A percentile compares a stretch with the other conserved stretches of the same genome.
Evolutionary conservation across 35 echinoderm and acorn worm genomes (phyloP).

Genomic region (Lytechinus variegatus): DNA sequence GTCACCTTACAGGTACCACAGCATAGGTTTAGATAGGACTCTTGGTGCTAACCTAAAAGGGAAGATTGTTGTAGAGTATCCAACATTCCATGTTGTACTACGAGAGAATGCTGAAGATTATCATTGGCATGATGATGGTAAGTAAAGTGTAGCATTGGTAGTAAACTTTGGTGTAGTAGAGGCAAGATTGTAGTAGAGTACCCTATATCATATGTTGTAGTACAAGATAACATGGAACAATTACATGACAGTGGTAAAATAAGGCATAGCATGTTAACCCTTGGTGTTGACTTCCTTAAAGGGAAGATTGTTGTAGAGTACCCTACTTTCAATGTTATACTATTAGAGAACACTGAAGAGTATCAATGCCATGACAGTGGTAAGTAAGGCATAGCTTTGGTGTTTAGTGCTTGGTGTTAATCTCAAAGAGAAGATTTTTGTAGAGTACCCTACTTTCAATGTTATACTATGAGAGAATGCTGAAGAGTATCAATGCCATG

Average conservation of each 20-base stretch:
- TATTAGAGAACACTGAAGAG: constrained; percentile 39
- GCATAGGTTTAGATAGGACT: constrained; percentile 45
- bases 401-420: too few species aligned
- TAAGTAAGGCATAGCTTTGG: neutral
- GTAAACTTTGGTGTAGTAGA: too few species aligned
- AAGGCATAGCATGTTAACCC: constrained; percentile 35
- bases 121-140: neutral
- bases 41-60: constrained; percentile 56
- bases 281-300: constrained; percentile 52
- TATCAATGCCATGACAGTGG: constrained; percentile 30
- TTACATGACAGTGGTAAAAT: neutral
- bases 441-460: constrained; percentile 72
- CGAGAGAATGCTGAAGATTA: constrained; percentile 45
- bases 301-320: constrained; percentile 70
- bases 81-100: constrained; percentile 62
- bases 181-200: too few species aligned
- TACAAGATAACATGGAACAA: neutral
- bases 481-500: constrained; percentile 35
- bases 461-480: constrained; percentile 53
- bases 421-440: constrained; percentile 51
- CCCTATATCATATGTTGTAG: too few species aligned
- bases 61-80: constrained; percentile 73
- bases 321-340: constrained; percentile 61
- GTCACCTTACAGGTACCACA: constrained; percentile 59
- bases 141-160: neutral